phyloP scores from a whole-genome alignment of 2,113 vertebrate genomes.

The Apaloderma vittatum region DNA sequence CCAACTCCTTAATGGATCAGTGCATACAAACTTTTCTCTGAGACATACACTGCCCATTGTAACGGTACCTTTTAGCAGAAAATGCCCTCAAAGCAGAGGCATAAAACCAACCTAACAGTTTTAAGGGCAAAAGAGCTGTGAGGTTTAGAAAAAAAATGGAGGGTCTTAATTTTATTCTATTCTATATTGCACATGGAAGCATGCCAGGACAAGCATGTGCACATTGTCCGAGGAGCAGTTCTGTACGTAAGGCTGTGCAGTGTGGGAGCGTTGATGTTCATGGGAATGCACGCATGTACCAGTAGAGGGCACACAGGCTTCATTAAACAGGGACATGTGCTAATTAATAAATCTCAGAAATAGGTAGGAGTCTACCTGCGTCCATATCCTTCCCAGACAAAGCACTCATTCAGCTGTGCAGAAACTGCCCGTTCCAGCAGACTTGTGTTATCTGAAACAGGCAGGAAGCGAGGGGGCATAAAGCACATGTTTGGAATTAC shows the following conservation, averaged over 20 bases:
- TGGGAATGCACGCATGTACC: conserved; percentile 14
- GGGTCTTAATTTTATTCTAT: neutral
- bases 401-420: neutral
- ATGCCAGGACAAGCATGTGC: neutral
- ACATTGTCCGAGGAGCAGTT: neutral
- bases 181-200: fast-evolving
- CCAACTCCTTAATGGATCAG: neutral
- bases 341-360: conserved; percentile 37
- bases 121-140: neutral
- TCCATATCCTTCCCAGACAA: neutral
- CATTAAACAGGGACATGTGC: conserved; percentile 37
- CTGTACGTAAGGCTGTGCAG: fast-evolving
- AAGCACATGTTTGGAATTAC: conserved; percentile 43
- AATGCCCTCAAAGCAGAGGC: neutral
- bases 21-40: neutral
- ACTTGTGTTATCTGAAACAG: neutral
- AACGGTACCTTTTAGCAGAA: neutral
- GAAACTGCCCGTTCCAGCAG: neutral
- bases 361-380: conserved; percentile 30
- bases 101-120: neutral
- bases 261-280: neutral
- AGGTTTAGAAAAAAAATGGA: neutral
- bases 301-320: conserved; percentile 70
- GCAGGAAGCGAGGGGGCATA: conserved; percentile 36
- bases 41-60: neutral